Conservation (phyloP, 1,140 invertebrate genomes). For the Drosophila nannoptera region DNA sequence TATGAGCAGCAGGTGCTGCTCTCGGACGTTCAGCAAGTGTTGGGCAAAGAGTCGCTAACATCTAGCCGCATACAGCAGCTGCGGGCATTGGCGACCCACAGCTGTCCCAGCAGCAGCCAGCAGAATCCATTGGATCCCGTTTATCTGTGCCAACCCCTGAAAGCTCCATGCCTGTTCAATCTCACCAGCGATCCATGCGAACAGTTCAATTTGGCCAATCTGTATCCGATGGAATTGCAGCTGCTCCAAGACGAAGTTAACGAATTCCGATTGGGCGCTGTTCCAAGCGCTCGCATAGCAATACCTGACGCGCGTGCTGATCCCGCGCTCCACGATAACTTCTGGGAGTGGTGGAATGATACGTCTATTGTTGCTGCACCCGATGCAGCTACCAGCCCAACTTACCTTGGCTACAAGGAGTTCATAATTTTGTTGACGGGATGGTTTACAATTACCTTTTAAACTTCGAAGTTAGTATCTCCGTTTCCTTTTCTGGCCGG, state of each 20-base stretch:
- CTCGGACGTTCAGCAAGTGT: conserved; percentile 55
- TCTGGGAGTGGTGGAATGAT: conserved; percentile 71
- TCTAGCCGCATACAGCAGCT: conserved; percentile 73
- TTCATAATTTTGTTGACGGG: too few species aligned
- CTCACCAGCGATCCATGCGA: conserved; percentile 89
- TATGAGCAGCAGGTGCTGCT: conserved; percentile 58
- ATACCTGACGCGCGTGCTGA: conserved; percentile 44
- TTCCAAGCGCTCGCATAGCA: conserved; percentile 38
- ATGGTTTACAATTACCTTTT: too few species aligned
- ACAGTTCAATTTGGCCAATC: conserved; percentile 83
- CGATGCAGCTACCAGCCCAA: conserved; percentile 6
- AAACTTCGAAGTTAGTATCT: too few species aligned
- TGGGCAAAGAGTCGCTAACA: conserved; percentile 39
- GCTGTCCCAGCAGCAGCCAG: conserved; percentile 41
- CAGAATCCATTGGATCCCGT: conserved; percentile 37
- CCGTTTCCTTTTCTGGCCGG: too few species aligned
- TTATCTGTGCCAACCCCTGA: conserved; percentile 77
- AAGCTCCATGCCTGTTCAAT: conserved; percentile 86
- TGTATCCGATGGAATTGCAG: conserved; percentile 55
- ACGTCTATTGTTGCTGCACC: conserved; percentile 14
- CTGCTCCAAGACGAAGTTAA: conserved; percentile 60
- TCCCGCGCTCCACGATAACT: conserved; percentile 51
- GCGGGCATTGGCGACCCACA: conserved; percentile 80
- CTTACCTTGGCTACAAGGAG: too few species aligned
- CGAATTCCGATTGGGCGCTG: conserved; percentile 36